Percentiles rank a stretch among this genome's conserved stretches.
Evolutionary conservation across 1,140 invertebrate genomes (phyloP).

Genomic region (Papilio polyxenes): DNA sequence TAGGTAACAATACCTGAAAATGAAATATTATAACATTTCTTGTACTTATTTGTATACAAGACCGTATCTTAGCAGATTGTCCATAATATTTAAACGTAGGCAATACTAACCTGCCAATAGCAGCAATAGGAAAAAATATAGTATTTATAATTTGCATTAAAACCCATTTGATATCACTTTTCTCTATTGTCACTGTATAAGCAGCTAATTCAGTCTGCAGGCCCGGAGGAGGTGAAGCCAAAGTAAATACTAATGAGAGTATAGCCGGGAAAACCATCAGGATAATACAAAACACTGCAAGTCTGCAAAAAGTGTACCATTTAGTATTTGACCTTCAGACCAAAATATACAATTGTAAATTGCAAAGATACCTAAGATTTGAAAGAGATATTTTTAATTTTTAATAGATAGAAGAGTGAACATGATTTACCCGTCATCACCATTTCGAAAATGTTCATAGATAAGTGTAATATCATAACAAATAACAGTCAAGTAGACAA

Average conservation of each 20-base stretch:
- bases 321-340: background rate
- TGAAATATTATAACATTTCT: constrained; percentile 37
- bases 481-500: constrained; percentile 66
- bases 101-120: constrained; percentile 83
- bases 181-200: constrained; percentile 54
- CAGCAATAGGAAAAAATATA: constrained; percentile 84
- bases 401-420: constrained; percentile 32
- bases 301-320: constrained; percentile 53
- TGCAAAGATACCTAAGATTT: too few relatives aligned
- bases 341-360: background rate
- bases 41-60: background rate
- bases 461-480: constrained; percentile 70
- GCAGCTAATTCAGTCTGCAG: constrained; percentile 61
- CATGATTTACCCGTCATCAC: constrained; percentile 58
- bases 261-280: constrained; percentile 81
- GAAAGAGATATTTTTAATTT: constrained; percentile 5
- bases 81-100: background rate
- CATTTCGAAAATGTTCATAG: constrained; percentile 60
- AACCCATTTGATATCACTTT: constrained; percentile 79
- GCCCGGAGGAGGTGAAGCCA: constrained; percentile 81
- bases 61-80: too few relatives aligned
- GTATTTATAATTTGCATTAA: constrained; percentile 81
- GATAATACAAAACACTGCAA: constrained; percentile 77
- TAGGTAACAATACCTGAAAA: constrained; percentile 82
- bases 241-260: constrained; percentile 79